Conservation (phyloP, 2,113 vertebrate genomes). For the Gulo gulo region DNA sequence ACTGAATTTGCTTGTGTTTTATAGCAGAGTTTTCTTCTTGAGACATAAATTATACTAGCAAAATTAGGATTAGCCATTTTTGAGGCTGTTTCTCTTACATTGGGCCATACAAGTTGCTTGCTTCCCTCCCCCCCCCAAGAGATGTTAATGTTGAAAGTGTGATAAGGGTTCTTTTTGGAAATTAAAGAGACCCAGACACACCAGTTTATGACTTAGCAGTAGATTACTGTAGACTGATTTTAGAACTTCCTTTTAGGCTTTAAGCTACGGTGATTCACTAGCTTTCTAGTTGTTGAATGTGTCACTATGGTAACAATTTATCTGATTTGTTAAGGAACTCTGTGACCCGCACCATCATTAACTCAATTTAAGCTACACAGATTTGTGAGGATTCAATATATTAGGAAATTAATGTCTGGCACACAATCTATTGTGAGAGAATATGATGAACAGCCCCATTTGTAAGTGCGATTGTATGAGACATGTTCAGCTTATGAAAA, state of each 20-base stretch:
- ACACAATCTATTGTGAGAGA: background rate
- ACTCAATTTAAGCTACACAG: background rate
- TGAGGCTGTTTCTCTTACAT: background rate
- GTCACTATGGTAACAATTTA: background rate
- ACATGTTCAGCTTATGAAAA: background rate
- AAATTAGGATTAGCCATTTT: conserved; percentile 11
- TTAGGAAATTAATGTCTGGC: background rate
- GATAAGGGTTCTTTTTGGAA: background rate
- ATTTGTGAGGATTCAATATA: background rate
- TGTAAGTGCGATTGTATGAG: background rate
- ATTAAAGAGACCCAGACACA: background rate
- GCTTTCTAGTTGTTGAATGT: background rate
- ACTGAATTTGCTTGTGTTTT: background rate
- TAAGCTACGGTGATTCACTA: background rate
- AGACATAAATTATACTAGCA: background rate
- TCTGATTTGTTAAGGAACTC: background rate
- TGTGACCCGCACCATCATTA: background rate
- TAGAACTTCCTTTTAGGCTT: background rate
- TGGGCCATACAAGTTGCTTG: background rate
- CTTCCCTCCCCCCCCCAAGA: background rate
- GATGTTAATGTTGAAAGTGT: conserved; percentile 2
- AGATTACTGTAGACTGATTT: background rate
- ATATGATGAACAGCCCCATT: background rate
- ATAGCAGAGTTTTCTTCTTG: background rate
- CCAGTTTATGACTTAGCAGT: background rate